Percentiles rank a stretch among this genome's conserved stretches.
Evolutionary conservation across 2,797 vertebrate genomes (phyloP).

Genomic region (Pseudochromis fuscus): DNA sequence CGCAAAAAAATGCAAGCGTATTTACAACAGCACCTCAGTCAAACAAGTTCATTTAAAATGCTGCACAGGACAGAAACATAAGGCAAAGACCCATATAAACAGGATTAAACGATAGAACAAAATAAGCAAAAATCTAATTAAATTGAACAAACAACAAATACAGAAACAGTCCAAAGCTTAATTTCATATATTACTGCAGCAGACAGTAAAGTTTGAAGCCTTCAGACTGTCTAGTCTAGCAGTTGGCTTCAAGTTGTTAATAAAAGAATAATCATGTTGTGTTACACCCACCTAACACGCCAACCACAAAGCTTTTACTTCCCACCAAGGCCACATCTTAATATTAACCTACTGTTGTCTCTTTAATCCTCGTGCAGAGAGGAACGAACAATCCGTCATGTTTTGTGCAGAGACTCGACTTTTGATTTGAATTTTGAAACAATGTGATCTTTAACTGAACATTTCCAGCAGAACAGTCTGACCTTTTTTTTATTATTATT

Average conservation of each 20-base stretch:
- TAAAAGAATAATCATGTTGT: constrained; percentile 33
- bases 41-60: background rate
- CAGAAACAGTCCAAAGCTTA: background rate
- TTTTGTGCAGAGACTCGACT: constrained; percentile 8
- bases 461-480: constrained; percentile 17
- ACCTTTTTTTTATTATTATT: constrained; percentile 35
- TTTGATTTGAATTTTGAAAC: constrained; percentile 36
- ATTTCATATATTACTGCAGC: constrained; percentile 9
- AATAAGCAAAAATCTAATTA: background rate
- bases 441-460: constrained; percentile 30
- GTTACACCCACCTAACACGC: constrained; percentile 25
- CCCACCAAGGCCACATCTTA: constrained; percentile 19
- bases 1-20: background rate
- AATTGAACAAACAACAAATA: background rate
- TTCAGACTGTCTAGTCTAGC: constrained; percentile 25
- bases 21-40: too few species aligned
- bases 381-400: constrained; percentile 20
- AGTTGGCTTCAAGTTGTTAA: constrained; percentile 36
- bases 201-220: constrained; percentile 26
- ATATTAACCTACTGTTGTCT: constrained; percentile 28
- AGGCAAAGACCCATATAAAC: background rate
- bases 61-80: background rate
- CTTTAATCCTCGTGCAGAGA: constrained; percentile 33
- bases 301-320: constrained; percentile 16
- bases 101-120: too few species aligned